Conservation (phyloP, 2,797 vertebrate genomes). For the Tapera naevia region DNA sequence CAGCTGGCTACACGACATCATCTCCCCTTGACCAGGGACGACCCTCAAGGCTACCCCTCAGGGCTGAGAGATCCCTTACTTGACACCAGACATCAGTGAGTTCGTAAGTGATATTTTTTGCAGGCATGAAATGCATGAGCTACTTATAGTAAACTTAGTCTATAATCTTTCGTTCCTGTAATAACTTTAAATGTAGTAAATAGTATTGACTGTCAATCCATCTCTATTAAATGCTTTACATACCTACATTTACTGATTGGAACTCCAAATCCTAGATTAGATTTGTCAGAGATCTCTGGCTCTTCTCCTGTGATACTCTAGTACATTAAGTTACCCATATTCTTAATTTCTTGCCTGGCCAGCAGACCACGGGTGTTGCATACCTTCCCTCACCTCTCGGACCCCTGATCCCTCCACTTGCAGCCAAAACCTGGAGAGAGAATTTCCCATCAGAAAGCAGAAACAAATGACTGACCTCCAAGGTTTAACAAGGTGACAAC, state of each 20-base stretch:
- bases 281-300: background rate
- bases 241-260: background rate
- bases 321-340: rapidly evolving
- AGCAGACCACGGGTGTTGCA: background rate
- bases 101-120: background rate
- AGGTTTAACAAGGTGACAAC: background rate
- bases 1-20: background rate
- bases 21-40: rapidly evolving
- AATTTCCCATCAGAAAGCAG: background rate
- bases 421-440: rapidly evolving
- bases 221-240: background rate
- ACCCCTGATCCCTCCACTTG: background rate
- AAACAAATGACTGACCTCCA: background rate
- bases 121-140: background rate
- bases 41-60: no score
- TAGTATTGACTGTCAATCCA: background rate
- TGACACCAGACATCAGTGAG: background rate
- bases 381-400: background rate
- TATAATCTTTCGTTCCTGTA: background rate
- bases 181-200: background rate
- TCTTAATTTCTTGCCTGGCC: background rate
- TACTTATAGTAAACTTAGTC: rapidly evolving
- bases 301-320: background rate
- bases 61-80: background rate
- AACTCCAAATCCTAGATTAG: background rate